These are phyloP conservation scores for Limnephilus auricula DNA, from an alignment of 2,888 invertebrate genomes.

Conservation along the genomic window DNA sequence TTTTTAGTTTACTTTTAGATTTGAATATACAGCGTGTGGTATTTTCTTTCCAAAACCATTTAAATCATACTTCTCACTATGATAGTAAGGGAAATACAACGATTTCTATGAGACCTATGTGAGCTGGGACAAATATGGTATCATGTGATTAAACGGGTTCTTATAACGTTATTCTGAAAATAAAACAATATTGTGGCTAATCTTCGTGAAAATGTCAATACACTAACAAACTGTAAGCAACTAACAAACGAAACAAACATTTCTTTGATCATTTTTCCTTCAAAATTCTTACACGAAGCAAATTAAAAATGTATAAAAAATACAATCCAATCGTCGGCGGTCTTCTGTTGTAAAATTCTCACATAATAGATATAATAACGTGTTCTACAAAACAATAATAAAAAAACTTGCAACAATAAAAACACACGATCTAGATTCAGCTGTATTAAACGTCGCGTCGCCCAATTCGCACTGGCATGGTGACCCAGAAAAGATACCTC, in stretches of 20 bases:
- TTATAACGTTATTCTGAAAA: too few relatives aligned
- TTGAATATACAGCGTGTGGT: too few relatives aligned
- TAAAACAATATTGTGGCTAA: too few relatives aligned
- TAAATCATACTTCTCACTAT: too few relatives aligned
- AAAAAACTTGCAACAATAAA: not conserved
- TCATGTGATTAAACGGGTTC: too few relatives aligned
- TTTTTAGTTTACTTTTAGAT: too few relatives aligned
- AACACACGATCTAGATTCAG: not conserved
- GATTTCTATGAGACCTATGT: too few relatives aligned
- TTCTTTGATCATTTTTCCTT: not conserved
- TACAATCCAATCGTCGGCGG: not conserved
- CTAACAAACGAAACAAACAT: not conserved
- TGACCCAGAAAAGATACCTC: not conserved
- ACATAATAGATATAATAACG: not conserved
- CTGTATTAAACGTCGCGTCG: not conserved
- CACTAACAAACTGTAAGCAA: too few relatives aligned
- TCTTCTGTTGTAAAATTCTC: not conserved
- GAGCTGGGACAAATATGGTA: too few relatives aligned
- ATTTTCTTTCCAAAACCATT: too few relatives aligned
- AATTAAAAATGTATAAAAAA: not conserved
- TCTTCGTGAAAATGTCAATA: too few relatives aligned
- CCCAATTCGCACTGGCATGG: not conserved
- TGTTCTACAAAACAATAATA: not conserved
- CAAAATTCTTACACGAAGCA: not conserved
- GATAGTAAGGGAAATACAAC: too few relatives aligned